phyloP scores from a whole-genome alignment of 1,140 invertebrate species.

The Globodera rostochiensis region DNA sequence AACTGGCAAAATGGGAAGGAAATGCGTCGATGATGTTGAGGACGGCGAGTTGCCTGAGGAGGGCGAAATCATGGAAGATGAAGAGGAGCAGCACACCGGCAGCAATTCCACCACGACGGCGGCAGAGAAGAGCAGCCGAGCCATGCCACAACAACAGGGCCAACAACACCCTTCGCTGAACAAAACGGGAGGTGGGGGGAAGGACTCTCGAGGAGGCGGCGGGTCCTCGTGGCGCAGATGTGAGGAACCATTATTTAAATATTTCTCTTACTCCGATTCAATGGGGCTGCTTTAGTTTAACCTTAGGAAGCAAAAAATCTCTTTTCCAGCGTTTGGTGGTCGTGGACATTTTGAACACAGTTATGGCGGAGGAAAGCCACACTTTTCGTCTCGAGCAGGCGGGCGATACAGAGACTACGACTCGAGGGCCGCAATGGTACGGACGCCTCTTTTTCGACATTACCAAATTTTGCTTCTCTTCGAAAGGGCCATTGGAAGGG shows the following conservation, averaged over 20 bases:
- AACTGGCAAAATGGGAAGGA: conserved; percentile 22
- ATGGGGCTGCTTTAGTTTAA: background rate
- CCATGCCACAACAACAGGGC: background rate
- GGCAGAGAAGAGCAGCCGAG: background rate
- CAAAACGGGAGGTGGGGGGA: background rate
- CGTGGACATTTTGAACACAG: conserved; percentile 21
- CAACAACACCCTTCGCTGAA: background rate
- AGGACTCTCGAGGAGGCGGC: background rate
- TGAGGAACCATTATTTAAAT: background rate
- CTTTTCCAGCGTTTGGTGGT: background rate
- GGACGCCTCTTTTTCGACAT: background rate
- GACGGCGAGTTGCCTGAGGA: conserved; percentile 62
- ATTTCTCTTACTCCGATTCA: background rate
- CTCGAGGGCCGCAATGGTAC: conserved; percentile 9
- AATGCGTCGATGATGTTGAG: conserved; percentile 32
- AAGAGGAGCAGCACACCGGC: conserved; percentile 41
- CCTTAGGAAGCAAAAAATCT: background rate
- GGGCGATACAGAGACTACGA: conserved; percentile 29
- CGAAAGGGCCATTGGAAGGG: conserved; percentile 2
- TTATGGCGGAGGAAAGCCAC: conserved; percentile 10
- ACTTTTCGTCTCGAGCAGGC: conserved; percentile 11
- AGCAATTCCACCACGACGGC: background rate
- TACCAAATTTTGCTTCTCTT: background rate
- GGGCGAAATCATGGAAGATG: conserved; percentile 62
- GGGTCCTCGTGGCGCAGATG: conserved; percentile 14